Conservation (phyloP, 2,797 vertebrate genomes). For the Pelobates cultripes region DNA sequence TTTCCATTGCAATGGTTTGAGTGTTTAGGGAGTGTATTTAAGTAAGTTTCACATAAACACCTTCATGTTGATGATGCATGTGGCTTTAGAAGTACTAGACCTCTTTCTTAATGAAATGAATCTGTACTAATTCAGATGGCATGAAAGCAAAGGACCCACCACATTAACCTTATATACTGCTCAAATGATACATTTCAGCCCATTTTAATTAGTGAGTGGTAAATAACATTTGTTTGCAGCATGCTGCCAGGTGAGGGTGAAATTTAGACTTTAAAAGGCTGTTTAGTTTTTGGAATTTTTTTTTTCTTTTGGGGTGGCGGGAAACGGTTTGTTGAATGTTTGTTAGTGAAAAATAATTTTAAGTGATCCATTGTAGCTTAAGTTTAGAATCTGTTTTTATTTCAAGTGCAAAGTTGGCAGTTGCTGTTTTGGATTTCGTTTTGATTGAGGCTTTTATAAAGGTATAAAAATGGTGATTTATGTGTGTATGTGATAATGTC, state of each 20-base stretch:
- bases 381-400: too few relatives aligned
- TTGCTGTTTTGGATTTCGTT: too few relatives aligned
- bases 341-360: too few relatives aligned
- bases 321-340: too few relatives aligned
- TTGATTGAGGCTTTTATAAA: too few relatives aligned
- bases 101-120: not conserved
- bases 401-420: too few relatives aligned
- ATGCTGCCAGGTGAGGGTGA: conserved; percentile 3
- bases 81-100: not conserved
- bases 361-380: too few relatives aligned
- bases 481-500: too few relatives aligned
- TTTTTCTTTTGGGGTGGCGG: not conserved
- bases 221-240: conserved; percentile 1
- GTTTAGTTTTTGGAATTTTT: not conserved
- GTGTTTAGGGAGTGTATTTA: not conserved
- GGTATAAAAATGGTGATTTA: too few relatives aligned
- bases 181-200: not conserved
- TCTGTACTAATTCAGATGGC: conserved; percentile 18
- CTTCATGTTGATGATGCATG: conserved; percentile 24
- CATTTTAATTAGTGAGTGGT: too few relatives aligned
- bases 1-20: not conserved
- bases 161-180: not conserved
- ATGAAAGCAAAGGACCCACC: not conserved
- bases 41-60: not conserved
- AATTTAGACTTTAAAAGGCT: not conserved